Base-by-base conservation (phyloP, 2,113 vertebrate genomes). In the Apistogramma diplotaenia region DNA sequence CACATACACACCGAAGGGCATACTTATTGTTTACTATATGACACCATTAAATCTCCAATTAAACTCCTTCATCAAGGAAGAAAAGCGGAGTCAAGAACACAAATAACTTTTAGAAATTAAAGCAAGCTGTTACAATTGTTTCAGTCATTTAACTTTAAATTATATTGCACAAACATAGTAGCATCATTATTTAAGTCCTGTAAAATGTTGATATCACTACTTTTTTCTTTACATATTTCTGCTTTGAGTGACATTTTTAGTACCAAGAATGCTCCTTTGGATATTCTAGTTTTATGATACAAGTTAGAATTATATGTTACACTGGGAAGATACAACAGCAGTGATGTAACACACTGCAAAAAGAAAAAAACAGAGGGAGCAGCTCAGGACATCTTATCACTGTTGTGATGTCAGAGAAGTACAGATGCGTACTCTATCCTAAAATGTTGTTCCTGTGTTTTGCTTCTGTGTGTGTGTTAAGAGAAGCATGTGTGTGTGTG, bases 341-440 rank as follows among this genome's bases (percentile, higher is more conserved):
- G 70, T 89, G 81, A 86, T 83, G 79, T 62, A 89, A 87, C 35
- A 29, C 60, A 33, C 8, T 0, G 4, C 27, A 51, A 19, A 62
- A 31, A 76, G 31, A 25, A 56, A 27, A 58, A 29, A 56, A 18
- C 56, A 78, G 74, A 60, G 23, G 49, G 53, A 73, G 77, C 53
- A 43, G 49, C 6, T 29, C n/a, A 35, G 78, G 74, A 85, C 78
- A 33, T 78, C 79, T 89, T 93, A 94, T 93, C 93, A 89, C 65
- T 37, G 89, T 25, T 85, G 53, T 78, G 79, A 82, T 57, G 82
- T 78, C 81, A 77, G 31, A 77, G 21, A 21, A 1, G 76, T 11
- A 8, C 83, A 91, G 89, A 79, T 92, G 79, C 72, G 88, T 81
- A 88, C 73, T 78, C 18, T 31, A 46, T 40, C 58, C 27, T 51